These are phyloP conservation scores for Hypotaenidia okinawae DNA, from an alignment of 2,797 vertebrate species.

Conservation along the genomic window DNA sequence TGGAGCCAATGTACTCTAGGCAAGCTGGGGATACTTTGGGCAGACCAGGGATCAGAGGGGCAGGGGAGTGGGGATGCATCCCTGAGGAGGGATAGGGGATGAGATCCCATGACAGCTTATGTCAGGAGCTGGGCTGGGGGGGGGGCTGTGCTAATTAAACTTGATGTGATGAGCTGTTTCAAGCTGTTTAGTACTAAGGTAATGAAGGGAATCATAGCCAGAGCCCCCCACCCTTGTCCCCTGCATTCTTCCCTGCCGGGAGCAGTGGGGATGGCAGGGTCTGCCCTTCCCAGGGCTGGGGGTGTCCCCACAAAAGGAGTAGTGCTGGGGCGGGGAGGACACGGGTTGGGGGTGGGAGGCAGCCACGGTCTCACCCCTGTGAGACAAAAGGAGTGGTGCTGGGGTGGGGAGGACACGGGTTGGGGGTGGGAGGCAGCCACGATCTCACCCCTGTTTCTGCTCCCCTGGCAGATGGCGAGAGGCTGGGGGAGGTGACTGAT, in stretches of 20 bases:
- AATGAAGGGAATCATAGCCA: not conserved
- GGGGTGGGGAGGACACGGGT: not conserved
- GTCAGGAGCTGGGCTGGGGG: not conserved
- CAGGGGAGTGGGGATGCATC: not conserved
- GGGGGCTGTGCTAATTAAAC: conserved; percentile 9
- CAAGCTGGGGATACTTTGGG: accelerated
- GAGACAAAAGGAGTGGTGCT: accelerated
- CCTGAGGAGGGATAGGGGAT: not conserved
- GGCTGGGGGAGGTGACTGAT: conserved; percentile 85
- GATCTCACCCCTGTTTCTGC: not conserved
- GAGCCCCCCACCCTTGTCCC: accelerated
- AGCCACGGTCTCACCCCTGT: not conserved
- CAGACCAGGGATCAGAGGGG: not conserved
- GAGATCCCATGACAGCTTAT: not conserved
- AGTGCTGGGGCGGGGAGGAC: not conserved
- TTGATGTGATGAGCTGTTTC: not conserved
- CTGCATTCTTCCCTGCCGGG: accelerated
- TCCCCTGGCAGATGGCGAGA: conserved; percentile 85
- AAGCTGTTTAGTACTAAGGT: not conserved
- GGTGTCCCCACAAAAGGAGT: not conserved
- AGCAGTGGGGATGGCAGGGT: accelerated
- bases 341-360: not conserved
- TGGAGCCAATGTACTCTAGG: not conserved
- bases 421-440: not conserved
- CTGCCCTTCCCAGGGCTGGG: accelerated